Base-by-base conservation (phyloP, 2,888 invertebrate species). In the Stenichneumon culpator region DNA sequence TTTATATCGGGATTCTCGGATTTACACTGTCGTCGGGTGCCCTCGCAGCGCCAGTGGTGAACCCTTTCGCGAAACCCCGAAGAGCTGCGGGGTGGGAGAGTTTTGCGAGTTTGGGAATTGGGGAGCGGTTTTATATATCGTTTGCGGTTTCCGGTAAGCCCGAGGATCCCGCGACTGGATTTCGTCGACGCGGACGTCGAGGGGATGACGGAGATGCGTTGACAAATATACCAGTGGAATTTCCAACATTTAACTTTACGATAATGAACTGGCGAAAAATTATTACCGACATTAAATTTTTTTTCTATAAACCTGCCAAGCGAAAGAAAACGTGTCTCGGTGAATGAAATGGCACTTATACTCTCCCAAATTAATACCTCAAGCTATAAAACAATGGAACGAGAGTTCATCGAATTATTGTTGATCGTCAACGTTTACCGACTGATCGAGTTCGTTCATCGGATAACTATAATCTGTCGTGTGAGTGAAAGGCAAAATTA, bases 1-100 rank as follows among this genome's bases (percentile, higher is more conserved):
- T 93, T 93, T 93, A 92, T 93, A 92, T 91, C 90, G 90, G 92
- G 92, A 94, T 94, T 93, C 93, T 92, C 93, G 93, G 93, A 92
- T 93, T 94, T 93, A 89, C 93, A 93, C 88, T 81, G 84, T 86
- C 83, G 79, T 70, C 36, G 69, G 36, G 39, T 32, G 77, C 25
- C 28, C 14, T 60, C 22, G 65, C 28, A 68, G 69, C 67, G 77
- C 32, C 32, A 68, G n/a, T 52, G 32, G 9, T 44, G 68, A 86
- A 86, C 79, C 86, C 83, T 83, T 86, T 86, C 77, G 85, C 73
- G 44, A 47, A 16, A 47, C 44, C 44, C 44, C 57, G 57, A 73
- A 80, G 47, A 68, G 74, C 69, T 68, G 32, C 44, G 11, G 22
- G 65, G 52, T 68, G 68, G 72, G 73, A 82, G 75, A 67, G 39